Base-by-base conservation (phyloP, 2,797 vertebrate species). In the Sebastiscus tertius region DNA sequence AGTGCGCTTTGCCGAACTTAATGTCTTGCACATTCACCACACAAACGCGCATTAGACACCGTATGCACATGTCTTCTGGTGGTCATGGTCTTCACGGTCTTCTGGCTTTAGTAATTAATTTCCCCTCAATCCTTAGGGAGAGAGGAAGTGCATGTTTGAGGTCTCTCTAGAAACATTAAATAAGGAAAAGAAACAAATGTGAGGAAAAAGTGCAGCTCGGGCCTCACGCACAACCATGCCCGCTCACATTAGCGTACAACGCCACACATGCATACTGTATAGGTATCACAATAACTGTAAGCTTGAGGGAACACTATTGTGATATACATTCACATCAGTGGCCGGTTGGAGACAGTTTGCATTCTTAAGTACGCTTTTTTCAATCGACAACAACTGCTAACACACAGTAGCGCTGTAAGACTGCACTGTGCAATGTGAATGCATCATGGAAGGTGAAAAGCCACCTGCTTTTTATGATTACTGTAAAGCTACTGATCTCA, bases 31-130 rank as follows among this genome's bases (percentile, higher is more conserved):
- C 66, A 67, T 83, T 75, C 11, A 64, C 24, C 14, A 64, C 34
- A 56, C 42, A 14, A 8, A 63, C 59, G 72, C 80, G 75, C 46
- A 39, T 52, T 27, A 80, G 18, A 69, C 75, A 55, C 62, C 39
- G 77, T 87, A 80, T 81, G 67, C 79, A 78, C 79, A 46, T 66
- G 87, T 86, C 80, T 77, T 66, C 71, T 71, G 76, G 80, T 86
- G 81, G 82, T 82, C 87, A 66, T 22, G 78, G 70, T 77, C 80
- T 75, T 81, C 64, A 68, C 12, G 77, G 65, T 80, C 81, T 72
- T 80, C 60, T 82, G 85, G 64, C 66, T 90, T 83, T 79, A 64
- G 72, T 87, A 89, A 93, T 92, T 92, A 88, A 88, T 92, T 86
- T 83, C 72, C 82, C 80, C 13, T 80, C 63, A 18, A 80, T 86